Evolutionary conservation across 92 coral and sea anemone genomes (phyloP).

Genomic region (Hydrozoanthus gracilis): DNA sequence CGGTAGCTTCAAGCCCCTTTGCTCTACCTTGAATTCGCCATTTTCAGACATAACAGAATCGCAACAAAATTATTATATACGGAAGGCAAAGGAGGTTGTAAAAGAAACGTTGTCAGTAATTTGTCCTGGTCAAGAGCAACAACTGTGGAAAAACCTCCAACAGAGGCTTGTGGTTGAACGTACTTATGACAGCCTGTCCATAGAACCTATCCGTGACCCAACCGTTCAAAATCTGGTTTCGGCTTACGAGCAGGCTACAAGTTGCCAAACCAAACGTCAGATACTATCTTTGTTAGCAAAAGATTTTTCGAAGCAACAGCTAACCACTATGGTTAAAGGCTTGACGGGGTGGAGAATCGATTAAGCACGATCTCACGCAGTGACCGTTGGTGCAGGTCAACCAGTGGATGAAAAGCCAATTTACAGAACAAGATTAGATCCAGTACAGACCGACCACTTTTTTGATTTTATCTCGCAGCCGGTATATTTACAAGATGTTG

Average conservation of each 20-base stretch:
- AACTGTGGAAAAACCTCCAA: constrained; percentile 17
- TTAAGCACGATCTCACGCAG: constrained; percentile 63
- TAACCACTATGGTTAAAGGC: constrained; percentile 53
- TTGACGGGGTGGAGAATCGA: constrained; percentile 63
- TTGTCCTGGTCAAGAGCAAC: not conserved
- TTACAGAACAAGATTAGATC: too few relatives aligned
- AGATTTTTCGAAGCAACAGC: too few relatives aligned
- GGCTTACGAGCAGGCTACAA: constrained; percentile 54
- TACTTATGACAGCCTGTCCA: not conserved
- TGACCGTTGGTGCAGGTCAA: constrained; percentile 47
- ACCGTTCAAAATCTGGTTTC: not conserved
- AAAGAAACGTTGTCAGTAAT: not conserved
- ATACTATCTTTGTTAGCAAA: constrained; percentile 63
- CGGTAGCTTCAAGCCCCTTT: not conserved
- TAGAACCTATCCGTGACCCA: not conserved
- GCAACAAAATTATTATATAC: not conserved
- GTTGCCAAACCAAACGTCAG: constrained; percentile 60
- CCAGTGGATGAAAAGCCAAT: constrained; percentile 43
- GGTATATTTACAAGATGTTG: constrained; percentile 46
- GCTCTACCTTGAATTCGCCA: not conserved
- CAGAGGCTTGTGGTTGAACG: constrained; percentile 3
- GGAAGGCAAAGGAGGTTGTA: constrained; percentile 17
- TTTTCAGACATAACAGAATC: not conserved
- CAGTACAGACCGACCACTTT: constrained; percentile 50
- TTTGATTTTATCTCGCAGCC: constrained; percentile 55